These are phyloP conservation scores for Trissolcus japonicus DNA, from an alignment of 2,888 invertebrate species.

Conservation along the genomic window DNA sequence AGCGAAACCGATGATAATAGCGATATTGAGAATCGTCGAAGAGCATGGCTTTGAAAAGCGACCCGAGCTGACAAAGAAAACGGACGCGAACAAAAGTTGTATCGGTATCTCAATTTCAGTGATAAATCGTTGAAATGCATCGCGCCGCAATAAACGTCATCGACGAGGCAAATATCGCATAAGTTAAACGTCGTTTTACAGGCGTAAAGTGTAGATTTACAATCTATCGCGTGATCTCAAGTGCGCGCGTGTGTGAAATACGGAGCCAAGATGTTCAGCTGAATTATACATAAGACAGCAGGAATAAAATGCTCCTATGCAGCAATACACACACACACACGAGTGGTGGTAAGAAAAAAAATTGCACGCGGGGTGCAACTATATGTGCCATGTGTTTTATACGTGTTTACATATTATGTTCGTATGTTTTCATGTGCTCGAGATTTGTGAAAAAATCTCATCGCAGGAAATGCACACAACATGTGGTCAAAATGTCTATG, in stretches of 20 bases:
- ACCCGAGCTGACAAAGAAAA: constrained; percentile 3
- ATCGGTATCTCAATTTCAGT: constrained; percentile 11
- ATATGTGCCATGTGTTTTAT: constrained; percentile 59
- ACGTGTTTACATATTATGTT: constrained; percentile 18
- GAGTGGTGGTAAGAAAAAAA: constrained; percentile 58
- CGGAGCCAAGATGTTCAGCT: constrained; percentile 67
- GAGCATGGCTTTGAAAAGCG: constrained; percentile 18
- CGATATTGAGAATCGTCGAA: constrained; percentile 27
- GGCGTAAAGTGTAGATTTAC: constrained; percentile 15
- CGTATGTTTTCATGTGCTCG: constrained; percentile 11
- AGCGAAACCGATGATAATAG: constrained; percentile 20
- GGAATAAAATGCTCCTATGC: constrained; percentile 69
- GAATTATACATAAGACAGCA: constrained; percentile 73
- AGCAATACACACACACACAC: constrained; percentile 63
- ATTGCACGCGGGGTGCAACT: constrained; percentile 59
- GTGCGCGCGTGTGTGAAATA: constrained; percentile 65
- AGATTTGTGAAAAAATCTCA: not conserved
- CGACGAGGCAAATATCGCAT: constrained; percentile 10
- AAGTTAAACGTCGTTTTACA: constrained; percentile 13
- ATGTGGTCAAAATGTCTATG: constrained; percentile 5
- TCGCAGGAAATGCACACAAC: not conserved
- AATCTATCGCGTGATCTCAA: constrained; percentile 60
- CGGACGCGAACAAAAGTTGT: constrained; percentile 2
- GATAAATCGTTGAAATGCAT: constrained; percentile 2
- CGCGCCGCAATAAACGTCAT: constrained; percentile 16